Conservation (phyloP, 2,797 vertebrate species). For the Dallia pectoralis region DNA sequence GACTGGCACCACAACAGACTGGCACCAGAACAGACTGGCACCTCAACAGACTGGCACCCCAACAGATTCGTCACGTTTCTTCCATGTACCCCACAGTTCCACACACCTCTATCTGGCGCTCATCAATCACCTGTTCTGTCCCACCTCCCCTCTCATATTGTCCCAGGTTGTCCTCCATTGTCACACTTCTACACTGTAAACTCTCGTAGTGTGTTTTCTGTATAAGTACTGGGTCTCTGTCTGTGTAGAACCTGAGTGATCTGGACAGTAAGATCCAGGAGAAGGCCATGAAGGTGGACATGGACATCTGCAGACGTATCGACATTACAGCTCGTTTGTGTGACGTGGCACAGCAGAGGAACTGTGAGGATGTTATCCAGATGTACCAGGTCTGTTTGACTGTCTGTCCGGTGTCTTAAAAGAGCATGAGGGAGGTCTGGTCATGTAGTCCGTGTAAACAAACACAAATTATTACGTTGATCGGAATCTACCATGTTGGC, state of each 20-base stretch:
- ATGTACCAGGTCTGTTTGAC: conserved; percentile 85
- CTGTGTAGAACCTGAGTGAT: conserved; percentile 77
- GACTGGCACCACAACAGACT: background rate
- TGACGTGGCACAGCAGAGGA: conserved; percentile 92
- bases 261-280: conserved; percentile 87
- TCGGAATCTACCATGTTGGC: too few species aligned
- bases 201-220: background rate
- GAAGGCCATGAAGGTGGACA: conserved; percentile 91
- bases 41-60: background rate
- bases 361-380: conserved; percentile 92
- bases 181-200: background rate
- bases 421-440: too few species aligned
- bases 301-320: conserved; percentile 85
- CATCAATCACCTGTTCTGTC: background rate
- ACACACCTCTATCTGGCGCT: background rate
- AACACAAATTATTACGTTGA: too few species aligned
- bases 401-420: background rate
- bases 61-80: background rate
- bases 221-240: background rate
- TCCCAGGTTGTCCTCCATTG: background rate
- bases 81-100: background rate
- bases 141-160: background rate
- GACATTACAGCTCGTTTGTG: conserved; percentile 88
- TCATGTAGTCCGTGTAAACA: too few species aligned
- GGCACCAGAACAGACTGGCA: background rate